Conservation (phyloP, 1,140 invertebrate species). For the Dermatophagoides farinae region DNA sequence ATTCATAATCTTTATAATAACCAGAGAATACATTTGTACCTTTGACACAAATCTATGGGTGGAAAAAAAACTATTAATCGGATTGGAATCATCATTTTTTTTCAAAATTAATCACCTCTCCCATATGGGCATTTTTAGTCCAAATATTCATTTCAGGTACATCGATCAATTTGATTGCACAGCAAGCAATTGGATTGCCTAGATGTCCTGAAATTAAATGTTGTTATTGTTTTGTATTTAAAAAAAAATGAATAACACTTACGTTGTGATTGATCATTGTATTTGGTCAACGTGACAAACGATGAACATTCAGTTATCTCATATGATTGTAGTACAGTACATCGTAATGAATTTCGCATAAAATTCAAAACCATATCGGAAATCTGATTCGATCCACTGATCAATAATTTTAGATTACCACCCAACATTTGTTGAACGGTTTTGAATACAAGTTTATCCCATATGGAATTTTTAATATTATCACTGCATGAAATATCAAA, state of each 20-base stretch:
- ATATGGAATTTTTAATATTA: conserved; percentile 33
- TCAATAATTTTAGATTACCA: conserved; percentile 24
- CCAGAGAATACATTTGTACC: conserved; percentile 53
- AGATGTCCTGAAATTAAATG: conserved; percentile 22
- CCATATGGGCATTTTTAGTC: conserved; percentile 34
- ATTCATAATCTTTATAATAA: conserved; percentile 26
- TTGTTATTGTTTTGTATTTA: background rate
- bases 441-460: conserved; percentile 29
- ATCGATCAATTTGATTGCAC: conserved; percentile 75
- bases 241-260: background rate
- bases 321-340: conserved; percentile 20
- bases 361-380: conserved; percentile 27
- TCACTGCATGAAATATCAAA: no score
- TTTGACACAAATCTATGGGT: conserved; percentile 52
- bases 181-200: conserved; percentile 59
- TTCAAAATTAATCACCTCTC: conserved; percentile 29
- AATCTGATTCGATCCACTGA: conserved; percentile 28
- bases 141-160: conserved; percentile 94
- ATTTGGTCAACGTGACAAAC: conserved; percentile 4
- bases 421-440: conserved; percentile 33
- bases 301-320: conserved; percentile 10
- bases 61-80: background rate
- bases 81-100: background rate
- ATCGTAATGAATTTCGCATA: conserved; percentile 25
- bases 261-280: background rate